Conservation (phyloP, 2,888 invertebrate species). For the Isoperla grammatica region DNA sequence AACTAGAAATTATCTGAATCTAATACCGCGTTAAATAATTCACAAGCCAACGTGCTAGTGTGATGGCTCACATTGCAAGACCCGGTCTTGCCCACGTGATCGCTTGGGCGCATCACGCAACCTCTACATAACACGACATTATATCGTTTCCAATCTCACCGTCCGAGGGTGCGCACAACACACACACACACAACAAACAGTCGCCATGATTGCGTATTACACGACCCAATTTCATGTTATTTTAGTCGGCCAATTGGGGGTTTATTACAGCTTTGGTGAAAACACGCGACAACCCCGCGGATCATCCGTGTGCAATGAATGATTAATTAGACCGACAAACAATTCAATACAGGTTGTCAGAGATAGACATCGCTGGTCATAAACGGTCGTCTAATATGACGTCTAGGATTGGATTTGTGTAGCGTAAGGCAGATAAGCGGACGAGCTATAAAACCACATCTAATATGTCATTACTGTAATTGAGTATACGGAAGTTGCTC, state of each 20-base stretch:
- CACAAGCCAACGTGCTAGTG: too few relatives aligned
- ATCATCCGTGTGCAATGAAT: not conserved
- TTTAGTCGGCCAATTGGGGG: not conserved
- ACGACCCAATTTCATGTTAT: constrained; percentile 3
- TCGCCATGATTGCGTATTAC: too few relatives aligned
- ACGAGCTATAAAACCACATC: not conserved
- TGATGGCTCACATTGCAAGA: too few relatives aligned
- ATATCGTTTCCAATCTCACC: too few relatives aligned
- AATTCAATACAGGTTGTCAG: too few relatives aligned
- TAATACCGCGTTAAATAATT: too few relatives aligned
- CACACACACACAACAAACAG: too few relatives aligned
- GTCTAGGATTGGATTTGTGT: not conserved
- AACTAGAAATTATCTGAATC: too few relatives aligned
- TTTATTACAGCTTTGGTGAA: not conserved
- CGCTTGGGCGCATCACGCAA: too few relatives aligned
- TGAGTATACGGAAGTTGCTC: not conserved
- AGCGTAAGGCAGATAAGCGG: not conserved
- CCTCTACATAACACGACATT: too few relatives aligned
- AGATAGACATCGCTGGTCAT: not conserved
- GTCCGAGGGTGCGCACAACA: too few relatives aligned
- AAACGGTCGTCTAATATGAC: not conserved
- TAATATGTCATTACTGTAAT: not conserved
- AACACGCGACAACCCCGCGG: not conserved
- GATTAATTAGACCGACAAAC: constrained; percentile 7
- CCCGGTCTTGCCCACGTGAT: too few relatives aligned